Conservation (phyloP, 2,888 invertebrate genomes). For the Brachycybe producta region DNA sequence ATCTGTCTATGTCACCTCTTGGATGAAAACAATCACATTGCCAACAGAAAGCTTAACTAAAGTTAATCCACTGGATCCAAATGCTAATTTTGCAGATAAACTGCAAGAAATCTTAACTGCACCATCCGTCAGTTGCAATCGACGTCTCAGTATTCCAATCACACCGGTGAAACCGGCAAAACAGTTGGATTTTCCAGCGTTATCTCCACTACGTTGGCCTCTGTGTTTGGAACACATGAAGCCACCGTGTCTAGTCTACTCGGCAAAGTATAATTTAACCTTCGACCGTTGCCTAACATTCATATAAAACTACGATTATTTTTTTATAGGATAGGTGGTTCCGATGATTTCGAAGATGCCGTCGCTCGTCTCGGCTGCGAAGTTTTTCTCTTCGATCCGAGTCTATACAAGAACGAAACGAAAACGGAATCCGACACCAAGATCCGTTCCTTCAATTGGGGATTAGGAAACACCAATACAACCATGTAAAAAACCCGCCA, state of each 20-base stretch:
- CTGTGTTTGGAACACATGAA: slow-evolving; percentile 12
- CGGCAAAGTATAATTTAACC: slow-evolving; percentile 7
- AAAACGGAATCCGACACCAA: neutral
- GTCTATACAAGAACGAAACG: neutral
- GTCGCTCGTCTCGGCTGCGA: slow-evolving; percentile 10
- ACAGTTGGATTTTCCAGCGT: neutral
- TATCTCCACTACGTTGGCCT: slow-evolving; percentile 5
- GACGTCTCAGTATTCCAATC: slow-evolving; percentile 1
- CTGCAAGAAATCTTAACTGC: neutral
- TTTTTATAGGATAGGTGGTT: slow-evolving; percentile 5
- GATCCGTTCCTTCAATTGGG: slow-evolving; percentile 6
- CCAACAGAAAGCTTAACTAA: too few species aligned
- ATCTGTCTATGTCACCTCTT: too few species aligned
- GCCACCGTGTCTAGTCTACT: slow-evolving; percentile 12
- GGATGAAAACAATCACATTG: too few species aligned
- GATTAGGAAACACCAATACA: slow-evolving; percentile 2
- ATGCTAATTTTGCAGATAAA: slow-evolving; percentile 2
- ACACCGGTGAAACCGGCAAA: neutral
- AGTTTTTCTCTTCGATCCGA: slow-evolving; percentile 15
- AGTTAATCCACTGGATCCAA: slow-evolving; percentile 13
- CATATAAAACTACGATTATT: neutral
- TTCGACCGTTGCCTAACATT: neutral
- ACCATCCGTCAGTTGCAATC: slow-evolving; percentile 4
- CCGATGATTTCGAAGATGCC: slow-evolving; percentile 7
- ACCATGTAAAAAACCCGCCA: slow-evolving; percentile 10